Base-by-base conservation (phyloP, 2,888 invertebrate genomes). In the Zonitis immaculata region DNA sequence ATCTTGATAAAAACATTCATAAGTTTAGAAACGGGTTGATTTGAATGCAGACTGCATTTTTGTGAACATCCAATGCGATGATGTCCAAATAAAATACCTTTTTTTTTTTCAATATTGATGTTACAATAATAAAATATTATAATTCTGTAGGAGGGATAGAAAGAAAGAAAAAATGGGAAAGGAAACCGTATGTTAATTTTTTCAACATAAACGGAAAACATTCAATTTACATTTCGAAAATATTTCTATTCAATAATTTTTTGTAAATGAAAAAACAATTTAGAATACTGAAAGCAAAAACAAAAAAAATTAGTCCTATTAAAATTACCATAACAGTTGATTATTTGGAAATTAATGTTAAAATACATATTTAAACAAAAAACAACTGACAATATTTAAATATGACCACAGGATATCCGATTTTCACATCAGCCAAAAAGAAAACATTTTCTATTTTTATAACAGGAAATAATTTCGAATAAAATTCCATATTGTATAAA, bases 101-200 rank as follows among this genome's bases (percentile, higher is more conserved):
- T 22, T 22, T 22, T 22, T 22, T 22, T 4, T 22, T 22, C 5
- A n/a, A 5, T 22, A 22, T 26, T 26, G 26, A 7, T 26, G 26
- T 26, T 26, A 26, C 26, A 26, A 26, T 26, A 26, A 8, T 26
- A 26, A 26, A 26, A 26, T 26, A 26, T 26, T 26, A 26, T 26
- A 26, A 26, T 26, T 26, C 26, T 7, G n/a, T n/a, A n/a, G n/a
- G n/a, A n/a, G n/a, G n/a, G n/a, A n/a, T n/a, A n/a, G n/a, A n/a
- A n/a, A n/a, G n/a, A 8, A 11, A 16, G 1, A 35, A 39, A 6
- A 39, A 39, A 18, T 11, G 11, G 1, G 6, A 42, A 42, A 48
- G 48, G 48, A 48, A 48, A 20, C 27, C 48, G 42, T 42, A 48
- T 48, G 48, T 42, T 42, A 48, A 48, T 48, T 48, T 48, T 35